Conservation (phyloP, 2,113 vertebrate genomes). For the Fukomys damarensis region DNA sequence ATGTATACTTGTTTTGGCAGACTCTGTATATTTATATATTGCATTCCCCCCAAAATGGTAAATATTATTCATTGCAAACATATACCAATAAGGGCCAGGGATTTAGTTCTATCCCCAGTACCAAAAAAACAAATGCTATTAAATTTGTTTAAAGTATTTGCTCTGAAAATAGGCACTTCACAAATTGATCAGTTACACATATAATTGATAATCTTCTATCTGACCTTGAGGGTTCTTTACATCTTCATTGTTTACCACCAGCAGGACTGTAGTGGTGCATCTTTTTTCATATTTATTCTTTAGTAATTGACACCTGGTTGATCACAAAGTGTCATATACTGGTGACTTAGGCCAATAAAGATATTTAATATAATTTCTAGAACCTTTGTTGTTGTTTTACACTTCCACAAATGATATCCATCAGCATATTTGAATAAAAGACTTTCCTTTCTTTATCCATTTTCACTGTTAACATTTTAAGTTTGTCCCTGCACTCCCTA, state of each 20-base stretch:
- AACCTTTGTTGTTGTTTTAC: background rate
- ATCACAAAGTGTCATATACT: background rate
- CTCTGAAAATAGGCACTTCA: background rate
- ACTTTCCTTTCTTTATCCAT: background rate
- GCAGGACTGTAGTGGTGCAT: background rate
- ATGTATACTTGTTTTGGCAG: background rate
- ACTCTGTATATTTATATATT: background rate
- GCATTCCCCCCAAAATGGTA: background rate
- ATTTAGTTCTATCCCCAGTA: no score
- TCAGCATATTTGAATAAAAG: background rate
- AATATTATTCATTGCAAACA: background rate
- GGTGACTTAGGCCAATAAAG: background rate
- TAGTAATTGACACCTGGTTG: background rate
- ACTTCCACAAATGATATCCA: background rate
- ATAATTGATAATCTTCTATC: background rate
- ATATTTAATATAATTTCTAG: background rate
- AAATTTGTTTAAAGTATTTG: background rate
- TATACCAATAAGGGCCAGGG: background rate
- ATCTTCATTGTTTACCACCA: background rate
- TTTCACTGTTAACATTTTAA: background rate
- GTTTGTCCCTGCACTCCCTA: no score
- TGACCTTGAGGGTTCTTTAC: background rate
- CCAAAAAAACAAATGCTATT: no score
- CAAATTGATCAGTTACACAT: background rate
- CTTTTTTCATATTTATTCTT: background rate